Conservation (phyloP, 2,113 vertebrate species). For the Dasyornis broadbenti region DNA sequence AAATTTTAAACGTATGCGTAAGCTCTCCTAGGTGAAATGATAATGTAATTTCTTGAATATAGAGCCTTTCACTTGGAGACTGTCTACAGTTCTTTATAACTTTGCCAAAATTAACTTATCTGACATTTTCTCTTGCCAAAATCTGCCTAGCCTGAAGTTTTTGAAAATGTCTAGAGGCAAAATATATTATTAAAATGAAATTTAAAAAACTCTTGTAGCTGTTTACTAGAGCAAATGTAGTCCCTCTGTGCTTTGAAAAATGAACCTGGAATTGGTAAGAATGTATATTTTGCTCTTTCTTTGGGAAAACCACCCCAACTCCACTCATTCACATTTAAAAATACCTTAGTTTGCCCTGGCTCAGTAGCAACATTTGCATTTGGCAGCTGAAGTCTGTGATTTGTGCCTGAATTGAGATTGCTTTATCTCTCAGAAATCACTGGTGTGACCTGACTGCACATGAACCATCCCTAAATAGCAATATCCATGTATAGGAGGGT, state of each 20-base stretch:
- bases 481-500: not conserved
- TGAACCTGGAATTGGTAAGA: not conserved
- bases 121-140: not conserved
- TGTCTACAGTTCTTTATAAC: not conserved
- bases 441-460: conserved; percentile 27
- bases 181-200: not conserved
- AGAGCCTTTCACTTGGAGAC: not conserved
- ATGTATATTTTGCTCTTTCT: not conserved
- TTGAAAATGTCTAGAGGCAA: not conserved
- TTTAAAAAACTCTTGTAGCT: not conserved
- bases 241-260: not conserved
- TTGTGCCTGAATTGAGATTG: conserved; percentile 19
- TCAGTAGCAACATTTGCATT: not conserved
- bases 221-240: not conserved
- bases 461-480: not conserved
- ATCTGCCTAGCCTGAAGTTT: not conserved
- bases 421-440: conserved; percentile 35
- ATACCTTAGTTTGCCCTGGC: conserved; percentile 7
- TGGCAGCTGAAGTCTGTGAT: conserved; percentile 36
- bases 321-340: not conserved
- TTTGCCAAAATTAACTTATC: not conserved
- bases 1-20: not conserved
- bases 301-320: not conserved
- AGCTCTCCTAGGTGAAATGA: not conserved
- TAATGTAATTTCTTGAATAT: not conserved